Base-by-base conservation (phyloP, 2,888 invertebrate species). In the Synanthedon myopaeformis region DNA sequence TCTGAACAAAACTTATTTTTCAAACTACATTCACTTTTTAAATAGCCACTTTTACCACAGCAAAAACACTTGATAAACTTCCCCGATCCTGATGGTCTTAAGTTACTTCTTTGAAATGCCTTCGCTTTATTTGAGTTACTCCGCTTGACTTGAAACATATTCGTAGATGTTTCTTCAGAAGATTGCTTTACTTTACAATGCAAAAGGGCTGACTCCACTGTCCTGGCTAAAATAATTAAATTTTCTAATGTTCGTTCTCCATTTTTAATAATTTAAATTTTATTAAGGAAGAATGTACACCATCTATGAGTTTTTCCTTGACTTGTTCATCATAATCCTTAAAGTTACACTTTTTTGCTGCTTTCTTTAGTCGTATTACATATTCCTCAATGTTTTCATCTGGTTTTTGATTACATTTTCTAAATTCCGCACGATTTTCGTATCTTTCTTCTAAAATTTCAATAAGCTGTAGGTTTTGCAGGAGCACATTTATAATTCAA, bases 271-370 rank as follows among this genome's bases (percentile, higher is more conserved):
- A 11, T 50, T 57, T 56, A 51, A 55, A 57, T 42, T 54, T 57
- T 4, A 56, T 53, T 19, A 19, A 2, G 48, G 52, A 55, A n/a
- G 54, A 57, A 6, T 8, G 3, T 0, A 57, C 57, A 2, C 60
- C 60, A 11, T 58, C 57, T 6, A 58, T 56, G 1, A 58, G 50
- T 50, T 58, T 58, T 56, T 58, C 59, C 23, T 57, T 59, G 10
- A 59, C 51, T 55, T 58, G 59, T 5, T 58, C 59, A 11, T 60
- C 57, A 4, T 17, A 3, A 42, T 60, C 57, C 28, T 55, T 55
- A 41, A 60, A 58, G 10, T 56, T 35, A 19, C 57, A 60, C 13
- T 53, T 58, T 2, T n/a, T 41, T 4, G 53, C 57, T 12, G 58
- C 4, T 51, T 54, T 52, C 50, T 42, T 54, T 10, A 59, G 28